A percentile compares a stretch with the other conserved stretches of the same genome.
These are phyloP conservation scores for Alca torda DNA, from an alignment of 2,797 vertebrate species.

Conservation along the genomic window DNA sequence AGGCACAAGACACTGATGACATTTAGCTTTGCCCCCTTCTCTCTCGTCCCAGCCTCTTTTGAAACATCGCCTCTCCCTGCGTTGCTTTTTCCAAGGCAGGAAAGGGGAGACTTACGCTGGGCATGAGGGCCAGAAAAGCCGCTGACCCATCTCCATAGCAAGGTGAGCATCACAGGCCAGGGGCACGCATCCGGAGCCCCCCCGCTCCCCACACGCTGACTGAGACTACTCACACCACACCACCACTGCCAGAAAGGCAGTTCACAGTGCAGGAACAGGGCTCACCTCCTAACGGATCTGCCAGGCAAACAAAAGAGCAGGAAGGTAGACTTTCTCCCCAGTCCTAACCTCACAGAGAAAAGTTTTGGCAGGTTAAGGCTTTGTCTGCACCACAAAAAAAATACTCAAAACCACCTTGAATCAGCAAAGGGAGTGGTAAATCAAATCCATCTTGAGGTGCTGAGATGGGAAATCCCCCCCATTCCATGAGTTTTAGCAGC, in stretches of 20 bases:
- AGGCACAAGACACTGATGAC: neutral
- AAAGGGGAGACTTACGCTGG: neutral
- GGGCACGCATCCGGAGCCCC: neutral
- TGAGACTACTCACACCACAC: neutral
- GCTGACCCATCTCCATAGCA: neutral
- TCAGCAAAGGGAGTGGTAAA: neutral
- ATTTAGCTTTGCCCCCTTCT: neutral
- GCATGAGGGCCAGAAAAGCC: neutral
- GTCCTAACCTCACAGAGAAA: neutral
- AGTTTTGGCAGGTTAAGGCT: neutral
- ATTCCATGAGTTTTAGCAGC: neutral
- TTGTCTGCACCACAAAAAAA: neutral
- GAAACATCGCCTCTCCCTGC: neutral
- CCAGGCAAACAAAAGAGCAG: neutral
- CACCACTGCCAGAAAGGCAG: neutral
- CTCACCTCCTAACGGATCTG: neutral
- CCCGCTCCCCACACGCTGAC: neutral
- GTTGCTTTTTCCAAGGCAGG: neutral
- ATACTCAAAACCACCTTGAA: neutral
- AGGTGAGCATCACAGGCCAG: neutral
- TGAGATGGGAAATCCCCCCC: neutral
- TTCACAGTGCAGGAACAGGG: neutral
- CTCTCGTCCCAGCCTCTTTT: neutral
- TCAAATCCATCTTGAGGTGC: neutral
- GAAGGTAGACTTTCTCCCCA: neutral